Evolutionary conservation across 2,113 vertebrate species (phyloP).

Genomic region (Chauna torquata): DNA sequence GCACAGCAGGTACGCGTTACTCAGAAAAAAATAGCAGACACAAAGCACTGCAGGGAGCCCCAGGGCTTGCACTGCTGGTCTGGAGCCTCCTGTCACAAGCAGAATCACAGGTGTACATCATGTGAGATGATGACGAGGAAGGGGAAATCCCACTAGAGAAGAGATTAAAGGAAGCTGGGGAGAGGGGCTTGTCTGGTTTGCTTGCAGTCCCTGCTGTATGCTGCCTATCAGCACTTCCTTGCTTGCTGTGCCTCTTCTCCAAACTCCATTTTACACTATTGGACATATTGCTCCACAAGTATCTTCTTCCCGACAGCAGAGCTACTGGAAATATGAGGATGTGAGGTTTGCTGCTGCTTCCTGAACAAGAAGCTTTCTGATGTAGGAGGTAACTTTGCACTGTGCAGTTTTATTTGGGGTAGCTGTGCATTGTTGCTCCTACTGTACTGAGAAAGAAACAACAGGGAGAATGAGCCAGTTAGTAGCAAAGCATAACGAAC

Average conservation of each 20-base stretch:
- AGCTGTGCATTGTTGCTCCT: not conserved
- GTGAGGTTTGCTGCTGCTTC: not conserved
- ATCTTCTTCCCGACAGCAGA: not conserved
- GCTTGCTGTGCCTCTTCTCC: not conserved
- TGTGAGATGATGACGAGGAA: not conserved
- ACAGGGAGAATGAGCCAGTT: not conserved
- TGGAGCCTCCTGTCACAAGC: not conserved
- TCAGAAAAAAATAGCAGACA: not conserved
- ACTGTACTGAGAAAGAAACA: not conserved
- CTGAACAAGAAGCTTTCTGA: not conserved
- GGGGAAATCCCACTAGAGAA: not conserved
- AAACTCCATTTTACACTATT: not conserved
- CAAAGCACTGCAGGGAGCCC: not conserved
- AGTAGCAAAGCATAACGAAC: not conserved
- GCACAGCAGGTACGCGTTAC: not conserved
- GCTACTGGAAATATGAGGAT: not conserved
- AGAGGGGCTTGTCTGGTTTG: not conserved
- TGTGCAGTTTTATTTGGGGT: not conserved
- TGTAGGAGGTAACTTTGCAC: not conserved
- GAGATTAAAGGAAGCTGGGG: not conserved
- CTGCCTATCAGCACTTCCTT: fast-evolving
- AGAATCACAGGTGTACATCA: not conserved
- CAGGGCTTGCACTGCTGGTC: not conserved
- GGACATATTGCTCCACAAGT: not conserved
- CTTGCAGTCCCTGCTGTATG: not conserved